Evolutionary conservation across 1,140 invertebrate genomes (phyloP), one percentile per base, ranked within the genome.

Genomic region (Cydia splendana): DNA sequence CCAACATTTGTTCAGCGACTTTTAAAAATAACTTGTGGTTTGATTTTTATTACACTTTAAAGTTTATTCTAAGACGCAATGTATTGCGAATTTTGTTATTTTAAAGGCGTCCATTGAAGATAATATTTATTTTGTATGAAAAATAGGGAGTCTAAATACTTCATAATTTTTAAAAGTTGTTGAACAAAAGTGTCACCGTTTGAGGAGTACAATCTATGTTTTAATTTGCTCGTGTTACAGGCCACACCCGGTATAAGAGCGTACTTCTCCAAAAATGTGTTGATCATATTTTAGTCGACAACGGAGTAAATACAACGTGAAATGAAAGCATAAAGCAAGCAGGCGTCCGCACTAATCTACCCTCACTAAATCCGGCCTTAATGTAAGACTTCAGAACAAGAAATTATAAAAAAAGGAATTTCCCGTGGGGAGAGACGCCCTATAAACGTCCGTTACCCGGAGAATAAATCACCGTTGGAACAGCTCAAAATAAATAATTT

Each of bases 401-500:
- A 85, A 71, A 84, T 87, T 86, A 87, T 85, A 82, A 85, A 84
- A 84, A 84, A 87, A 86, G 81, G 80, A 82, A 88, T 85, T 88
- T 84, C 82, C 84, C 80, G 62, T 67, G 78, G 82, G 82, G 82
- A 76, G 76, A 75, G 82, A 79, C 82, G 78, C 83, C 83, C 85
- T 88, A 87, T 85, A 85, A 88, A 86, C 83, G 84, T 87, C 85
- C 84, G 86, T 90, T 79, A 88, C 85, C 90, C 83, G 77, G 77
- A 77, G 79, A 86, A 91, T 93, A 91, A 93, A 91, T 91, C 91
- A 91, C 81, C 74, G 85, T 84, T 81, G 89, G 79, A 87, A 87
- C 85, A 86, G 82, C 82, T 85, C 85, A 87, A 88, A 88, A 91
- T 91, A 91, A 92, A 93, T 93, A 90, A 92, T 93, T 91, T 93